These are phyloP conservation scores for Thecophora atra DNA, from an alignment of 2,888 invertebrate genomes.

Conservation along the genomic window DNA sequence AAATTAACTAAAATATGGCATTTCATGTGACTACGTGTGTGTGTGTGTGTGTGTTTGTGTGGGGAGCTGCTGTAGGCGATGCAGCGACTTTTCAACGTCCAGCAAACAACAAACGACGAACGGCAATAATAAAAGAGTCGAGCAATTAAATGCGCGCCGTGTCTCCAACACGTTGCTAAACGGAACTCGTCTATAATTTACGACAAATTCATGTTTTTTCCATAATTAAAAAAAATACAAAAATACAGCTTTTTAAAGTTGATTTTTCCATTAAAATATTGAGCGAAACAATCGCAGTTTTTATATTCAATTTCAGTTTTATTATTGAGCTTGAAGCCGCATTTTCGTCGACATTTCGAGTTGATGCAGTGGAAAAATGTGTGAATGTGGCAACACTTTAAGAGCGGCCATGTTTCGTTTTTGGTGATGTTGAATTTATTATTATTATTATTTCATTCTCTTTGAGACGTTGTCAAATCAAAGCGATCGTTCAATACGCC, in stretches of 20 bases:
- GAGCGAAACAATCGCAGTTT: background rate
- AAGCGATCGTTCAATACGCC: constrained; percentile 3
- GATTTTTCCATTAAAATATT: background rate
- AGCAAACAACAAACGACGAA: background rate
- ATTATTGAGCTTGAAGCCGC: background rate
- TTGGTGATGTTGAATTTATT: background rate
- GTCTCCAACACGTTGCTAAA: constrained; percentile 31
- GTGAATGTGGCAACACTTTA: background rate
- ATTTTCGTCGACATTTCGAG: background rate
- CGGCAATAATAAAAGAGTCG: constrained; percentile 3
- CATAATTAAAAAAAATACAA: constrained; percentile 19
- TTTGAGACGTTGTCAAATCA: constrained; percentile 33
- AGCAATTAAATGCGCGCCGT: constrained; percentile 24
- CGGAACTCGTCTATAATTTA: constrained; percentile 32
- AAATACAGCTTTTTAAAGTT: background rate
- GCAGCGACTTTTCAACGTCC: constrained; percentile 5
- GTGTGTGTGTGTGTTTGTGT: background rate
- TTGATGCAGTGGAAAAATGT: constrained; percentile 3
- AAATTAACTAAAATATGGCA: constrained; percentile 27
- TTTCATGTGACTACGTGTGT: constrained; percentile 10
- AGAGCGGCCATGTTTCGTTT: background rate
- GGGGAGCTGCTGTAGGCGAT: background rate
- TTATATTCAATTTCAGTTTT: background rate
- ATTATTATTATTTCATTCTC: constrained; percentile 7
- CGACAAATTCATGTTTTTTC: constrained; percentile 6